A percentile compares a stretch with the other conserved stretches of the same genome.
Conservation (phyloP, 2,797 vertebrate species). For the Phyllotis vaccarum region DNA sequence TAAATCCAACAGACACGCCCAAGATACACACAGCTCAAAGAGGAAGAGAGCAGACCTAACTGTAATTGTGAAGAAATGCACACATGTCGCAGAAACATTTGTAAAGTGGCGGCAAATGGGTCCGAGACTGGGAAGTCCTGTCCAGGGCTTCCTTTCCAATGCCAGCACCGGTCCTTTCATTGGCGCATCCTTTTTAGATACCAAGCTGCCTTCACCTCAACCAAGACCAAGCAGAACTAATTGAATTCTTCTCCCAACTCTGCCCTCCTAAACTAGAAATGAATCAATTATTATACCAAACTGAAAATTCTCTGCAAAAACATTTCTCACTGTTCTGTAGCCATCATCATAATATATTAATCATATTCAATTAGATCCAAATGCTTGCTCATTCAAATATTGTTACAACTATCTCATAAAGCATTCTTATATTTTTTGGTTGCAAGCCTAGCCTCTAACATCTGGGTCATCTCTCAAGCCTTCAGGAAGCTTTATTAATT, state of each 20-base stretch:
- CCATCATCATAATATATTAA: neutral
- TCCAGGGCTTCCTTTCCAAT: neutral
- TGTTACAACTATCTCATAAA: neutral
- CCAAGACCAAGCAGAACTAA: neutral
- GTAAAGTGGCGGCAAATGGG: neutral
- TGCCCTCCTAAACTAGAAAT: neutral
- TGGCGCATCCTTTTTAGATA: neutral
- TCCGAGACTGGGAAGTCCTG: neutral
- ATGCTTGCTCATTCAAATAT: neutral
- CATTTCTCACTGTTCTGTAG: neutral
- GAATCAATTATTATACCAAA: neutral
- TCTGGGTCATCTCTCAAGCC: neutral
- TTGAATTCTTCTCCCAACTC: neutral
- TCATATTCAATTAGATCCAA: conserved; percentile 15
- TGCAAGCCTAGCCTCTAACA: neutral
- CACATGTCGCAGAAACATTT: neutral
- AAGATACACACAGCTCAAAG: neutral
- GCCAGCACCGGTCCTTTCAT: neutral
- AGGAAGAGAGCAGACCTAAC: neutral
- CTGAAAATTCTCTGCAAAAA: neutral
- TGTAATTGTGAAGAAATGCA: neutral
- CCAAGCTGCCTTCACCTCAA: neutral
- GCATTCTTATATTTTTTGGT: neutral
- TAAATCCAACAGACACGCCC: neutral
- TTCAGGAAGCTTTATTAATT: neutral